Percentiles rank a stretch among this genome's conserved stretches.
Conservation (phyloP, 2,888 invertebrate genomes). For the Steromphala cineraria region DNA sequence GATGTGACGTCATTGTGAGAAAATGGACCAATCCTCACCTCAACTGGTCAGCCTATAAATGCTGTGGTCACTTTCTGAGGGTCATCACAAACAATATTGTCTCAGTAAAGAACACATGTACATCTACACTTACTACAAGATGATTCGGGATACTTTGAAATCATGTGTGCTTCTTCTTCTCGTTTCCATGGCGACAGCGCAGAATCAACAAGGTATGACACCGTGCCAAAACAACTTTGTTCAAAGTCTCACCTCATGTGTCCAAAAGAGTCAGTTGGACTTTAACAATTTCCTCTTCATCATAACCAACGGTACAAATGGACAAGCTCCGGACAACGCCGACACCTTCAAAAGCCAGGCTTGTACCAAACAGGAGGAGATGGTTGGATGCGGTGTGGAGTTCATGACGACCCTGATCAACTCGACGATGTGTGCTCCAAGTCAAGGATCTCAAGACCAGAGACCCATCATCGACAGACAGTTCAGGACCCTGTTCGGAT, state of each 20-base stretch:
- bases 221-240: conserved; percentile 18
- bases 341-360: conserved; percentile 30
- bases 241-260: conserved; percentile 15
- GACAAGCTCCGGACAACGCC: conserved; percentile 23
- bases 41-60: too few relatives aligned
- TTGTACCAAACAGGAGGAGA: conserved; percentile 21
- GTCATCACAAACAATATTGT: too few relatives aligned
- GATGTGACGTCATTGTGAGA: too few relatives aligned
- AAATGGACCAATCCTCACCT: too few relatives aligned
- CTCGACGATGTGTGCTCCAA: not conserved
- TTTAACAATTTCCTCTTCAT: conserved; percentile 36
- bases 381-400: not conserved
- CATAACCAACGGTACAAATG: conserved; percentile 35
- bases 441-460: not conserved
- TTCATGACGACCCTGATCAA: conserved; percentile 13
- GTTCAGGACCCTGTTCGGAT: conserved; percentile 1
- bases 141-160: conserved; percentile 9
- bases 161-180: not conserved
- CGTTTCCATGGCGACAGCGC: conserved; percentile 8
- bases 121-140: not conserved
- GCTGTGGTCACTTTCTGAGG: too few relatives aligned
- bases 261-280: conserved; percentile 11
- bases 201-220: conserved; percentile 21
- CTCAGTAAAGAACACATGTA: too few relatives aligned
- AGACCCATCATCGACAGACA: conserved; percentile 15